Conservation (phyloP, 2,797 vertebrate genomes). For the Xenopus petersii region DNA sequence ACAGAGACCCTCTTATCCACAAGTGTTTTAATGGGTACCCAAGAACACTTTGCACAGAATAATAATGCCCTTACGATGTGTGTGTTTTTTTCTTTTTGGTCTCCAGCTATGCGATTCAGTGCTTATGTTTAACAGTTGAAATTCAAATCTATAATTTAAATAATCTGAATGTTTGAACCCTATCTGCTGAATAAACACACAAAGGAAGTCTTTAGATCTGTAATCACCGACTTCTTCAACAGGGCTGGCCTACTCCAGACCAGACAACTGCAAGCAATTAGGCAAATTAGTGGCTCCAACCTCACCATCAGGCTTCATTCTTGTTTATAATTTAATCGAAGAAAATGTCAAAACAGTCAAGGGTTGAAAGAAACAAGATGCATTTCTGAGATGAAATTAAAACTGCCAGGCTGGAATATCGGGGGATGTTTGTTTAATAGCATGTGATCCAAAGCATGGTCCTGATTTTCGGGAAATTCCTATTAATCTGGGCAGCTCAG, state of each 20-base stretch:
- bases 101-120: constrained; percentile 84
- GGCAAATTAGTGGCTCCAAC: constrained; percentile 99
- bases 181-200: constrained; percentile 91
- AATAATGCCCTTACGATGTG: constrained; percentile 77
- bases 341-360: constrained; percentile 99
- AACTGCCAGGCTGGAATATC: constrained; percentile 99
- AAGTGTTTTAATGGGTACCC: constrained; percentile 61
- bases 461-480: constrained; percentile 81
- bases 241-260: constrained; percentile 85
- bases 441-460: constrained; percentile 87
- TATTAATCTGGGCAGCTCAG: constrained; percentile 72
- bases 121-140: constrained; percentile 80
- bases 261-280: constrained; percentile 99
- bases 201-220: constrained; percentile 91
- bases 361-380: constrained; percentile 99
- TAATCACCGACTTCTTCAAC: constrained; percentile 84
- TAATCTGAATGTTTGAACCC: constrained; percentile 93
- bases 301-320: constrained; percentile 99
- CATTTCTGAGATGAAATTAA: constrained; percentile 99
- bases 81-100: constrained; percentile 73
- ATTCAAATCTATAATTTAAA: constrained; percentile 91
- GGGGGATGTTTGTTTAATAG: constrained; percentile 99
- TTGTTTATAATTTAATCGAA: constrained; percentile 99
- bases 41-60: constrained; percentile 76
- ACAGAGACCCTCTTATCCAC: constrained; percentile 16